Conservation (phyloP, 2,888 invertebrate genomes). For the Eretmocerus hayati region DNA sequence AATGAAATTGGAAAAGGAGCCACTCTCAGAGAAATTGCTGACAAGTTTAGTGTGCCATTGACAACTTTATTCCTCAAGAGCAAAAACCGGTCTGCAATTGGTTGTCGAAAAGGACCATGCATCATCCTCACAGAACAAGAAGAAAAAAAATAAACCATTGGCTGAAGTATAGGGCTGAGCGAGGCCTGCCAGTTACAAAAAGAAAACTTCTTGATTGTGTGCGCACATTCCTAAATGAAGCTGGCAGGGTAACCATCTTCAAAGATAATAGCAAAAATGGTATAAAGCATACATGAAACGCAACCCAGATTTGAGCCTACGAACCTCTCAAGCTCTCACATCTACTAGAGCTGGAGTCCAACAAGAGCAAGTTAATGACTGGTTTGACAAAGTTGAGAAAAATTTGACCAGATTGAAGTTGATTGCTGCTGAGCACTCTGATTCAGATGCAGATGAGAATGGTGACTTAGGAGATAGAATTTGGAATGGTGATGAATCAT, state of each 20-base stretch:
- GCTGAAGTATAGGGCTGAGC: neutral
- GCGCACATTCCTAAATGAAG: neutral
- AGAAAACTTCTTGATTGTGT: neutral
- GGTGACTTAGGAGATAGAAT: too few relatives aligned
- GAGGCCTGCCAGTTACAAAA: neutral
- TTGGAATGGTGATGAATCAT: slow-evolving; percentile 23
- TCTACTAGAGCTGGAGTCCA: neutral
- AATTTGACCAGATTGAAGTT: neutral
- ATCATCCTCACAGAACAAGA: neutral
- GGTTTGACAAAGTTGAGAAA: neutral
- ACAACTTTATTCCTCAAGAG: too few relatives aligned
- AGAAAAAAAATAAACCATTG: neutral
- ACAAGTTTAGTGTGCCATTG: too few relatives aligned
- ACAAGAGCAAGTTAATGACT: neutral
- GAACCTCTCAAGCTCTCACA: neutral
- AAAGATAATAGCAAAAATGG: neutral
- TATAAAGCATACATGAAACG: neutral
- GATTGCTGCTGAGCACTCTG: neutral
- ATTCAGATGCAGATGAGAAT: too few relatives aligned
- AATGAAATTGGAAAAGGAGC: too few relatives aligned
- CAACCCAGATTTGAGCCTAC: neutral
- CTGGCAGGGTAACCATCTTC: neutral
- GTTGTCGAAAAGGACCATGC: neutral
- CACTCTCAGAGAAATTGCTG: too few relatives aligned
- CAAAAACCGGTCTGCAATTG: too few relatives aligned